phyloP scores from a whole-genome alignment of 2,797 vertebrate genomes.

The Rousettus madagascariensis region DNA sequence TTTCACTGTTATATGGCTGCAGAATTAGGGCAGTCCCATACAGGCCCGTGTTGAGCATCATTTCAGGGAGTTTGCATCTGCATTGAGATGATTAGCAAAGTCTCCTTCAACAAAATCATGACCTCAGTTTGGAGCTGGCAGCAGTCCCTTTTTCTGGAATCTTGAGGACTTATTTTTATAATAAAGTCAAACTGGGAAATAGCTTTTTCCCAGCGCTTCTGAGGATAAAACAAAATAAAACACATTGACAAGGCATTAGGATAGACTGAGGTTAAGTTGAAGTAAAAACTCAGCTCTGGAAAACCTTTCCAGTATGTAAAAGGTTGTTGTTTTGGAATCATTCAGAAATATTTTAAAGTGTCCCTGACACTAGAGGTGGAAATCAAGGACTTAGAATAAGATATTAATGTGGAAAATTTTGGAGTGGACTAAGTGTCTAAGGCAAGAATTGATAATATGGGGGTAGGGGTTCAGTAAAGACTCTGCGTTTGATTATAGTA shows the following conservation, averaged over 20 bases:
- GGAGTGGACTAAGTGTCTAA: not conserved
- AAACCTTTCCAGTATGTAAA: not conserved
- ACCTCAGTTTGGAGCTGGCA: not conserved
- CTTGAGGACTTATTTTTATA: constrained; percentile 12
- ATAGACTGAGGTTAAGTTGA: not conserved
- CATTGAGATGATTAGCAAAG: not conserved
- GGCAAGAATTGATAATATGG: not conserved
- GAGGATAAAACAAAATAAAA: constrained; percentile 34
- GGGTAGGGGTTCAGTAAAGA: not conserved
- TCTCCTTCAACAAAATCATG: constrained; percentile 8
- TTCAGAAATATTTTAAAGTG: not conserved
- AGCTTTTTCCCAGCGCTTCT: not conserved
- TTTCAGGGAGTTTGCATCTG: not conserved
- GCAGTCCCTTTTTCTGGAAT: not conserved
- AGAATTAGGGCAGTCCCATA: not conserved
- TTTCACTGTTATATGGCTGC: not conserved
- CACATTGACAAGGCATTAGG: not conserved
- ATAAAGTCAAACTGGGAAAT: not conserved
- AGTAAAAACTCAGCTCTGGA: constrained; percentile 10
- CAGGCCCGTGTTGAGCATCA: not conserved
- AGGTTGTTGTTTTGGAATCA: not conserved
- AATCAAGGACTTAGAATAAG: not conserved
- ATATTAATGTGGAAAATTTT: not conserved
- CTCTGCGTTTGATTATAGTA: not conserved
- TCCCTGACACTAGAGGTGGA: not conserved